Evolutionary conservation across 2,797 vertebrate species (phyloP).

Genomic region (Rhabdomys pumilio): DNA sequence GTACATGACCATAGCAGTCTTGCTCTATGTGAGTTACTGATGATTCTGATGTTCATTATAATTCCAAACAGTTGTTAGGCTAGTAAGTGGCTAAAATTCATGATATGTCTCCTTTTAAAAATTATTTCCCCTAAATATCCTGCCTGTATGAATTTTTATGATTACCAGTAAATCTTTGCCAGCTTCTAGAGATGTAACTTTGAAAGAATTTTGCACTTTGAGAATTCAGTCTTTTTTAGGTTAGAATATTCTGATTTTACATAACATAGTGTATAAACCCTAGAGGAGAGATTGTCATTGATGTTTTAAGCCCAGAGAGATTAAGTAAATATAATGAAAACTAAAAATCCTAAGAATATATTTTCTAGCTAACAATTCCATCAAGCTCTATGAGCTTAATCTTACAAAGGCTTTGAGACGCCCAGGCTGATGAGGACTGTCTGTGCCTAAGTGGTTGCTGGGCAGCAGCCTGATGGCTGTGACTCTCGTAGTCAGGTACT

Average conservation of each 20-base stretch:
- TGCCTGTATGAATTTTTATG: constrained; percentile 34
- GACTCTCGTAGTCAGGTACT: neutral
- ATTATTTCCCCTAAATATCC: constrained; percentile 26
- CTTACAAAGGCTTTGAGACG: constrained; percentile 61
- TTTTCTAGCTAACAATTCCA: constrained; percentile 33
- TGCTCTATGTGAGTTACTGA: constrained; percentile 34
- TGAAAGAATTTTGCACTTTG: constrained; percentile 67
- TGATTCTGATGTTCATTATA: constrained; percentile 52
- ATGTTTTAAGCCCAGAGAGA: constrained; percentile 67
- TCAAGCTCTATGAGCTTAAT: constrained; percentile 13
- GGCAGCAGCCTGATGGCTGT: constrained; percentile 8
- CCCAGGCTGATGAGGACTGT: constrained; percentile 49
- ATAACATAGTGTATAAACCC: constrained; percentile 26
- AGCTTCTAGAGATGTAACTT: constrained; percentile 36
- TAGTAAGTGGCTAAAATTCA: constrained; percentile 48
- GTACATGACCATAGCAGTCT: constrained; percentile 11
- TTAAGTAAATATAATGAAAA: constrained; percentile 74
- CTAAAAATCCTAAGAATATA: constrained; percentile 39
- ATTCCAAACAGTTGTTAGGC: constrained; percentile 44
- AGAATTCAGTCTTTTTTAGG: constrained; percentile 33
- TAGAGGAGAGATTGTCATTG: neutral
- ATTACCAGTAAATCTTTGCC: constrained; percentile 40
- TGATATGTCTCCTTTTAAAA: constrained; percentile 28
- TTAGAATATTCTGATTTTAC: constrained; percentile 51
- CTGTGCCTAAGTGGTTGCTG: constrained; percentile 13